These are phyloP conservation scores for Drosophila mercatorum DNA, from an alignment of 2,888 invertebrate species.

Conservation along the genomic window DNA sequence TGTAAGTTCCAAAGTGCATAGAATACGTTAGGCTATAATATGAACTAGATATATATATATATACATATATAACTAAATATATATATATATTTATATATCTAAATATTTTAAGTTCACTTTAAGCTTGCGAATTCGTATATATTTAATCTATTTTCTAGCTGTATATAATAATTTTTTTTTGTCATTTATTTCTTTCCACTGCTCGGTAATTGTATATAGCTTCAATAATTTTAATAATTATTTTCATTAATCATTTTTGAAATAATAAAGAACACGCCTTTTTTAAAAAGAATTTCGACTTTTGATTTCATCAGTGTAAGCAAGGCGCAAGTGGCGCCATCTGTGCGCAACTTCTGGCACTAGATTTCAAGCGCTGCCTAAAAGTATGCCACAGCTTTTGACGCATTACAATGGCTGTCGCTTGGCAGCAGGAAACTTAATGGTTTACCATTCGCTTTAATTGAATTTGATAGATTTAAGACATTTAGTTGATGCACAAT, in stretches of 20 bases:
- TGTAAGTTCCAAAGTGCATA: slow-evolving; percentile 10
- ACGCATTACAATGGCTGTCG: background rate
- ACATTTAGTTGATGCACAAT: background rate
- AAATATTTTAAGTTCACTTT: background rate
- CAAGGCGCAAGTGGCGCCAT: background rate
- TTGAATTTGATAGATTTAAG: background rate
- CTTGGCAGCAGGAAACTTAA: background rate
- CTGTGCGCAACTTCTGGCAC: background rate
- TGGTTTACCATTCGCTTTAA: background rate
- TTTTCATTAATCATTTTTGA: slow-evolving; percentile 18
- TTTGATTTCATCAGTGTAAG: too few species aligned
- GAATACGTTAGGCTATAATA: slow-evolving; percentile 3
- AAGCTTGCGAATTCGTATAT: slow-evolving; percentile 1
- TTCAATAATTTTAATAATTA: slow-evolving; percentile 21
- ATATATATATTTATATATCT: background rate
- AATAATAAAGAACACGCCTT: background rate
- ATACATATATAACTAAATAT: background rate
- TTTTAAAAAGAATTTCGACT: background rate
- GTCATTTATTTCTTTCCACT: background rate
- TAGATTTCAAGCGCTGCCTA: background rate
- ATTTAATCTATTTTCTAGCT: slow-evolving; percentile 3
- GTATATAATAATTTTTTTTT: slow-evolving; percentile 27
- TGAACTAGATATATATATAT: background rate
- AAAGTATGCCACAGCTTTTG: background rate
- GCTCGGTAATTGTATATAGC: slow-evolving; percentile 22